Evolutionary conservation across 1,140 invertebrate species (phyloP), one percentile per base, ranked within the genome.

Genomic region (Cyphomyrmex costatus): DNA sequence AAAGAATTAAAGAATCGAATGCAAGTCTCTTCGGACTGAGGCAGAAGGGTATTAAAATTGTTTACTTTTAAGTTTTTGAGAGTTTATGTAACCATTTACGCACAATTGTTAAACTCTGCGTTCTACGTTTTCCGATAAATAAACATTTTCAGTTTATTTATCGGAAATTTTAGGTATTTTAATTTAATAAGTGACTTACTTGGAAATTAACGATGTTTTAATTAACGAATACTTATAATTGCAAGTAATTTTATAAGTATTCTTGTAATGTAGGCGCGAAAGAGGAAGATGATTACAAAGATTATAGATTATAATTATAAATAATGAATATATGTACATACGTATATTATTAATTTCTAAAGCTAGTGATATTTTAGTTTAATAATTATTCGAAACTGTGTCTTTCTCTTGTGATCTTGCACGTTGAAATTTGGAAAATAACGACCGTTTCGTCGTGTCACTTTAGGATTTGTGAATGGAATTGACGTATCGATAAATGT

Each of bases 401-500:
- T 83, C 27, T 74, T 60, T 30, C 68, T 56, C n/a, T 79, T 79
- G 71, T 8, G 63, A 56, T 14, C 10, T 80, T 56, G 33, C 33
- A n/a, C 16, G 24, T 58, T 70, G 33, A 36, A 36, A 53, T 53
- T 80, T 56, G 21, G 10, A 42, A 56, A 14, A 24, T 24, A 53
- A 80, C 21, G 46, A 56, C 7, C 49, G n/a, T 2, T 46, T 46
- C n/a, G 42, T 33, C 24, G 53, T 49, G 14, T 46, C 53, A 24
- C 19, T 4, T 65, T 68, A 46, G 36, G 36, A 83, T 60, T 83
- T 83, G 24, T 49, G 12, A 83, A 61, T 74, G 79, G 68, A 83
- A 83, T 83, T 83, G 79, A 83, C n/a, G 33, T 82, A 16, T 73
- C 51, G 19, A 83, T 73, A 73, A 60, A 60, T 73, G 24, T 82